Conservation (phyloP, 2,797 vertebrate species). For the Holocentrus rufus region DNA sequence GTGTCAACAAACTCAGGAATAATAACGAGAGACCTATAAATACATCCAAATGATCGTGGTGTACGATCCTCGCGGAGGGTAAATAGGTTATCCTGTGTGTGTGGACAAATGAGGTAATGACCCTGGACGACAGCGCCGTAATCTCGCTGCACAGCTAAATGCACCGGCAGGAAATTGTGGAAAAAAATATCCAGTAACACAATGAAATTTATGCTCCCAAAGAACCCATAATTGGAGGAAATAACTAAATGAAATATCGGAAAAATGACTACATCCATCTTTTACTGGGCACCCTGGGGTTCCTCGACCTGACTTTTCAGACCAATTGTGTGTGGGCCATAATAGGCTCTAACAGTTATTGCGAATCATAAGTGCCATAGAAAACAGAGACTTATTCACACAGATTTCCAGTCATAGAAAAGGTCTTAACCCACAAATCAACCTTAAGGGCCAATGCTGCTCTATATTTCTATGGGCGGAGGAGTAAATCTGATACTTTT, state of each 20-base stretch:
- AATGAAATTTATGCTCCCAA: slow-evolving; percentile 52
- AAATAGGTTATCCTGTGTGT: slow-evolving; percentile 57
- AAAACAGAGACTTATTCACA: no score
- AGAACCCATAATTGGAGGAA: slow-evolving; percentile 59
- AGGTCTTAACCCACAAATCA: no score
- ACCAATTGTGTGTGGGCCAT: no score
- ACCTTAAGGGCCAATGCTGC: no score
- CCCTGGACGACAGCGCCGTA: slow-evolving; percentile 19
- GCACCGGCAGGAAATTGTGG: slow-evolving; percentile 40
- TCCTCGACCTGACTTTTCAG: neutral
- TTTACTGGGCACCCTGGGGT: neutral
- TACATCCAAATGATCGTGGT: slow-evolving; percentile 55
- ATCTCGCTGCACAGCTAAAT: slow-evolving; percentile 26
- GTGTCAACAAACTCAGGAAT: slow-evolving; percentile 30
- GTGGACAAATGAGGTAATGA: slow-evolving; percentile 50
- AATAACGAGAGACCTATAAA: slow-evolving; percentile 63
- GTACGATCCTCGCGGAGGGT: slow-evolving; percentile 26
- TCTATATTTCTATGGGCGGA: no score
- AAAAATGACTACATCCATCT: slow-evolving; percentile 16
- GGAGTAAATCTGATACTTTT: no score
- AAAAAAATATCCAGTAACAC: slow-evolving; percentile 2
- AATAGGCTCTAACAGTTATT: no score
- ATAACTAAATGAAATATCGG: slow-evolving; percentile 51
- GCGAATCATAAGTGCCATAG: no score
- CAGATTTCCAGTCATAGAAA: no score